These are phyloP conservation scores for Romanomermis culicivorax DNA, from an alignment of 2,888 invertebrate genomes.

Conservation along the genomic window DNA sequence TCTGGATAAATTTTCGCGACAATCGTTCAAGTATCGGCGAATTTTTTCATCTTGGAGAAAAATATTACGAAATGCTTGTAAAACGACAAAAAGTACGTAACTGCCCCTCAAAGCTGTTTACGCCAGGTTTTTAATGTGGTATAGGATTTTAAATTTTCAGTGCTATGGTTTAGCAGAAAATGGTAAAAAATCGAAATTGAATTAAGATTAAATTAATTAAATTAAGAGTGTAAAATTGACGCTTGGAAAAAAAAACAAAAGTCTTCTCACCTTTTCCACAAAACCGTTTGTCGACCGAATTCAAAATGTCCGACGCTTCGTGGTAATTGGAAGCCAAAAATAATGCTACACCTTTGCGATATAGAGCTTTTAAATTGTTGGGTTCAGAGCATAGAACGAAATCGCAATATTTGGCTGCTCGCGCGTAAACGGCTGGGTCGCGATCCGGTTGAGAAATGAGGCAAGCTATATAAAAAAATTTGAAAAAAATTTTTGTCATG, in stretches of 20 bases:
- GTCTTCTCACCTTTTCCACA: not conserved
- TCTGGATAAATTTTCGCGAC: not conserved
- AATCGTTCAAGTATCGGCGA: not conserved
- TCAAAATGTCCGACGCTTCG: not conserved
- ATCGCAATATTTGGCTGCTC: not conserved
- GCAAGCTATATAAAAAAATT: not conserved
- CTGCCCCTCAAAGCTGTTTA: too few species aligned
- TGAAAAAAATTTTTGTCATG: not conserved
- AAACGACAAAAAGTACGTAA: too few species aligned
- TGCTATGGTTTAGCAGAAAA: too few species aligned
- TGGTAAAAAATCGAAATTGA: too few species aligned
- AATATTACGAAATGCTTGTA: not conserved
- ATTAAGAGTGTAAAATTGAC: not conserved
- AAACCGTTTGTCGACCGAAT: not conserved
- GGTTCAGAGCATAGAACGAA: not conserved
- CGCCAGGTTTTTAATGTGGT: too few species aligned
- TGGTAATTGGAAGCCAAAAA: not conserved
- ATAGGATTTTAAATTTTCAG: too few species aligned
- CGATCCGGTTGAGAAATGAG: not conserved
- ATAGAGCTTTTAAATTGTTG: not conserved
- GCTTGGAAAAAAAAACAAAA: not conserved
- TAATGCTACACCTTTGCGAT: not conserved
- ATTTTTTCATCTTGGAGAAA: not conserved
- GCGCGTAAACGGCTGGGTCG: not conserved
- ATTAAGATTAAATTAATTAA: too few species aligned